Evolutionary conservation across 2,888 invertebrate species (phyloP).

Genomic region (Rotaria socialis): DNA sequence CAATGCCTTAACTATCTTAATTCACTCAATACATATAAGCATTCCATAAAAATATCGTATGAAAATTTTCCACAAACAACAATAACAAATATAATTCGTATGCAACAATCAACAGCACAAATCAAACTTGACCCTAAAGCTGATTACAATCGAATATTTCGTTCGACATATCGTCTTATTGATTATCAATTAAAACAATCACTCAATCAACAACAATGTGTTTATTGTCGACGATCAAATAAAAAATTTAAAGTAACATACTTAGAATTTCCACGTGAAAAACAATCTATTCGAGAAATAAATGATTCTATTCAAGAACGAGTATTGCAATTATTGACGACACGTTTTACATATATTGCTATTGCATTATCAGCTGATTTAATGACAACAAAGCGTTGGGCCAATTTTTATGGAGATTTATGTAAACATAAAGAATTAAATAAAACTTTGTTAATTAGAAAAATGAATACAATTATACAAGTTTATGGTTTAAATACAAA

Average conservation of each 20-base stretch:
- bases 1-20: slow-evolving; percentile 20
- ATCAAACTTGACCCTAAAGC: neutral
- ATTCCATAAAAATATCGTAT: neutral
- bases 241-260: slow-evolving; percentile 3
- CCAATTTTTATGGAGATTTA: neutral
- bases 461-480: neutral
- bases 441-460: slow-evolving; percentile 3
- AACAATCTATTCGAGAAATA: neutral
- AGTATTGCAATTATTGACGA: neutral
- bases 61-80: slow-evolving; percentile 6
- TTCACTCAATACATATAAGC: neutral
- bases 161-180: neutral
- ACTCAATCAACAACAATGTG: neutral
- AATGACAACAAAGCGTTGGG: slow-evolving; percentile 2
- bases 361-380: neutral
- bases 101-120: slow-evolving; percentile 26
- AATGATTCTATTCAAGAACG: neutral
- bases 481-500: neutral
- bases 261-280: slow-evolving; percentile 28
- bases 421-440: neutral
- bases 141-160: slow-evolving; percentile 31
- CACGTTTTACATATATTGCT: slow-evolving; percentile 15
- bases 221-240: slow-evolving; percentile 3
- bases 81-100: neutral
- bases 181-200: slow-evolving; percentile 34